These are phyloP conservation scores for Acleris holmiana DNA, from an alignment of 2,888 invertebrate genomes.

Conservation along the genomic window DNA sequence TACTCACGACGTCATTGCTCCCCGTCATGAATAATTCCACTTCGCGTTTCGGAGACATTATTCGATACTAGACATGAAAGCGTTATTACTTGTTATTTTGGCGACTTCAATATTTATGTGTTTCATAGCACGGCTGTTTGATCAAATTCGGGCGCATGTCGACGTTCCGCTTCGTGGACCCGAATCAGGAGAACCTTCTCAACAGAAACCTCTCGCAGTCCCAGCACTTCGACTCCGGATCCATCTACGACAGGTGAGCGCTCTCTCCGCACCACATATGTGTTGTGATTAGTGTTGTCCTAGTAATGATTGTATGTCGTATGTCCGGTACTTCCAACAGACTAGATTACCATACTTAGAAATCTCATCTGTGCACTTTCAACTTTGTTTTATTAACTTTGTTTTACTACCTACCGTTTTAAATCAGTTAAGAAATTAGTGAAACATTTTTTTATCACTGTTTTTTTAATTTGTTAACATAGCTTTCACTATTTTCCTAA, in stretches of 20 bases:
- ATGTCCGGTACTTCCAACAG: slow-evolving; percentile 19
- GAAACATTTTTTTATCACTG: slow-evolving; percentile 19
- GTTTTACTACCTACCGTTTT: slow-evolving; percentile 22
- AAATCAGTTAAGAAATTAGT: slow-evolving; percentile 28
- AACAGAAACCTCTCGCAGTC: slow-evolving; percentile 90
- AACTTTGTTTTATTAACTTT: slow-evolving; percentile 18
- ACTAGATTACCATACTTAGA: slow-evolving; percentile 9
- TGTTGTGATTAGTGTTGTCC: slow-evolving; percentile 63
- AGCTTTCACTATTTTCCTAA: slow-evolving; percentile 43
- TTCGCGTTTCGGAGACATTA: slow-evolving; percentile 13
- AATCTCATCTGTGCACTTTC: slow-evolving; percentile 26
- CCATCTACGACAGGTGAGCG: slow-evolving; percentile 92
- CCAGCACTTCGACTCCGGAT: slow-evolving; percentile 89
- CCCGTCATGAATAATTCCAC: slow-evolving; percentile 16
- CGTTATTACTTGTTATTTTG: not conserved
- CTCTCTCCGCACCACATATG: slow-evolving; percentile 41
- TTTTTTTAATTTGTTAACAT: slow-evolving; percentile 7
- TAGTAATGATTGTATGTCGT: slow-evolving; percentile 32
- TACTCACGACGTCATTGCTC: slow-evolving; percentile 9
- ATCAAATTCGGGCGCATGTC: slow-evolving; percentile 94
- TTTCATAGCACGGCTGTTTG: slow-evolving; percentile 89
- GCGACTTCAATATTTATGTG: not conserved
- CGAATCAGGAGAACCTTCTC: slow-evolving; percentile 91
- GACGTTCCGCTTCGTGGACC: slow-evolving; percentile 93
- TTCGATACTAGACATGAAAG: slow-evolving; percentile 5